Conservation (phyloP, 2,113 vertebrate genomes). For the Ictalurus punctatus region DNA sequence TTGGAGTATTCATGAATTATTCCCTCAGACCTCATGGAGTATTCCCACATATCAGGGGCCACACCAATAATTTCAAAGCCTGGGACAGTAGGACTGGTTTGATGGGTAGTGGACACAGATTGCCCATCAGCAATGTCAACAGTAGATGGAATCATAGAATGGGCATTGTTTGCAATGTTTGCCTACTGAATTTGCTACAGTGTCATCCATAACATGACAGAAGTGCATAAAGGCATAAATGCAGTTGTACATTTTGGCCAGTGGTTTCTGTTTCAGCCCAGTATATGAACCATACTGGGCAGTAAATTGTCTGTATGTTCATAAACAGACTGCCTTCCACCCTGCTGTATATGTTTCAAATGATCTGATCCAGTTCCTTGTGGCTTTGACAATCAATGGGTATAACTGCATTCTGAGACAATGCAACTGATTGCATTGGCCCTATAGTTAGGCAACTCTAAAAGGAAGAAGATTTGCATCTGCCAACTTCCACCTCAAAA, state of each 20-base stretch:
- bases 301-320: neutral
- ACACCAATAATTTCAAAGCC: neutral
- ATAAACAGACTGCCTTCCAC: neutral
- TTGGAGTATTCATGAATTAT: neutral
- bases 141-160: neutral
- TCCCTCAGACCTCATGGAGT: neutral
- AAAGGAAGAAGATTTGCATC: neutral
- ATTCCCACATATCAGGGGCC: neutral
- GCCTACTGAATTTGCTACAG: neutral
- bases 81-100: too few species aligned
- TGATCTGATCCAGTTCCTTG: neutral
- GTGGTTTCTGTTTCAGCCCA: neutral
- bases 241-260: neutral
- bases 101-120: neutral
- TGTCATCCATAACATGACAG: neutral
- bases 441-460: neutral
- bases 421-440: constrained; percentile 1
- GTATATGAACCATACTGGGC: neutral
- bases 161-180: too few species aligned
- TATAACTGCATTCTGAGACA: neutral
- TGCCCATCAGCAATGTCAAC: neutral
- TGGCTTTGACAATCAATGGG: neutral
- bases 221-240: neutral
- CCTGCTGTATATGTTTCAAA: neutral
- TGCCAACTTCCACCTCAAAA: constrained; percentile 7